phyloP scores from a whole-genome alignment of 2,113 vertebrate species.

The sheep (Ovis aries) region ARS-UI_Ramb_v3.0 NC_056070.1:16759001-16759500 shows the following conservation, averaged over 20 bases:
- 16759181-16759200: conserved; percentile 77
- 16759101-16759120: conserved; percentile 86
- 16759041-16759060: conserved; percentile 91
- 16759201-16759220: conserved; percentile 80
- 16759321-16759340: background rate
- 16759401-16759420: too few species aligned
- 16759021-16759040: conserved; percentile 89
- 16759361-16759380: too few species aligned
- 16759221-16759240: conserved; percentile 55
- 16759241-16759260: conserved; percentile 74
- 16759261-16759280: conserved; percentile 81
- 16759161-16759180: conserved; percentile 74
- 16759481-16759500: background rate
- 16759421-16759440: background rate
- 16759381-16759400: accelerated
- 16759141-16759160: conserved; percentile 80
- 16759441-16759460: background rate
- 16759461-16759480: background rate
- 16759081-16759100: conserved; percentile 73
- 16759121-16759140: conserved; percentile 82
- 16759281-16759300: conserved; percentile 76
- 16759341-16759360: background rate
- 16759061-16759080: conserved; percentile 81
- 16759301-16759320: background rate
- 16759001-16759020: conserved; percentile 67